Conservation (phyloP, 2,888 invertebrate species). For the Glomeris marginata region DNA sequence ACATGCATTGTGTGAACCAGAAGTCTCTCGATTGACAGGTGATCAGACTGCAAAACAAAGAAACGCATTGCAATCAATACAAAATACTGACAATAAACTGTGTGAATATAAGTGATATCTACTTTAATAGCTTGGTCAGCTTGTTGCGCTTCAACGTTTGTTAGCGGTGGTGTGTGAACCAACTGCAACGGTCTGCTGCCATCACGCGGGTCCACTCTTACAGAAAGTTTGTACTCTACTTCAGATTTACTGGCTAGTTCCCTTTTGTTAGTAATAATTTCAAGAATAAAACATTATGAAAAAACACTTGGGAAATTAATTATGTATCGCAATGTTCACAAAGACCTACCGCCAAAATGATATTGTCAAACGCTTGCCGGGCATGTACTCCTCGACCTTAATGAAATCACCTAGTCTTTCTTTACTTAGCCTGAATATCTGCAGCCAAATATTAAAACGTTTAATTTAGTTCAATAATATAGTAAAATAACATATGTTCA, state of each 20-base stretch:
- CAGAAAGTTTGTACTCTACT: constrained; percentile 69
- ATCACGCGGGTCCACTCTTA: constrained; percentile 73
- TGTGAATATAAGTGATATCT: constrained; percentile 1
- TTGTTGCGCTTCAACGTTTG: constrained; percentile 29
- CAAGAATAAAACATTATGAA: background rate
- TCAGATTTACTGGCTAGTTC: constrained; percentile 52
- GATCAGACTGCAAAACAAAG: constrained; percentile 49
- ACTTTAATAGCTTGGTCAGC: constrained; percentile 33
- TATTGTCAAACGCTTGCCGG: constrained; percentile 75
- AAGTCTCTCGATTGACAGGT: constrained; percentile 86
- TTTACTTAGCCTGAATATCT: constrained; percentile 53
- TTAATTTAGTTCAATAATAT: background rate
- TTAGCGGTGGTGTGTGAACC: constrained; percentile 34
- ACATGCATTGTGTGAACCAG: constrained; percentile 91
- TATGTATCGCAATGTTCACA: background rate
- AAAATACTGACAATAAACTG: constrained; percentile 4
- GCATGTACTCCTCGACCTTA: constrained; percentile 75
- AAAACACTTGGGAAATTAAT: background rate
- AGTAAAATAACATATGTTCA: background rate
- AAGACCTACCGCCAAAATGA: constrained; percentile 73
- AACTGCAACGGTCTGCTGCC: constrained; percentile 52
- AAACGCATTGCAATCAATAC: constrained; percentile 10
- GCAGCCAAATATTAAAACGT: background rate
- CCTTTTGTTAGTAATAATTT: constrained; percentile 22
- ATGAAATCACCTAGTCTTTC: constrained; percentile 69